Percentiles rank a stretch among this genome's conserved stretches.
Evolutionary conservation across 2,797 vertebrate genomes (phyloP).

Genomic region (Chaetophractus vellerosus): DNA sequence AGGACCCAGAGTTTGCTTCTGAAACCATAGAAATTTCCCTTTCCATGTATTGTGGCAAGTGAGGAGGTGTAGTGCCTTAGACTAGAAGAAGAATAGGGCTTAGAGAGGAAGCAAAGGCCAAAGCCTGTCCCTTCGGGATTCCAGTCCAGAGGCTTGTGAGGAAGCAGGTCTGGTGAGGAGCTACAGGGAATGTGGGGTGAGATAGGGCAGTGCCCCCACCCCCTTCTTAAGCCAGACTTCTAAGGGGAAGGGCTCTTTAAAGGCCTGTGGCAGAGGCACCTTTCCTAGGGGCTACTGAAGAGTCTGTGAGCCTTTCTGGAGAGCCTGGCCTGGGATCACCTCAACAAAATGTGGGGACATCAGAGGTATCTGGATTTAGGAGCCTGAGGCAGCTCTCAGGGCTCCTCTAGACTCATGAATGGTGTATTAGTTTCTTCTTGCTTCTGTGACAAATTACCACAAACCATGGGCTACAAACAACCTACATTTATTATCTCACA

Average conservation of each 20-base stretch:
- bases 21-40: too few relatives aligned
- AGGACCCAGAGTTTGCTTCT: too few relatives aligned
- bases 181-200: neutral
- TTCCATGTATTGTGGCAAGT: neutral
- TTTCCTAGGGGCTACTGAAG: neutral
- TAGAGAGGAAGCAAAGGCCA: neutral
- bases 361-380: neutral
- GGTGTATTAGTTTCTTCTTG: constrained; percentile 43
- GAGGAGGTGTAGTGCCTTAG: neutral
- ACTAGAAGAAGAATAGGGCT: neutral
- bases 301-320: neutral
- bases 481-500: neutral
- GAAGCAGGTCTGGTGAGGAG: neutral
- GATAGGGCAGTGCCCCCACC: neutral
- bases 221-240: neutral
- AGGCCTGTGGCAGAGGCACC: neutral
- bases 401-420: neutral
- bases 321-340: neutral
- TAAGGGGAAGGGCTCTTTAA: neutral
- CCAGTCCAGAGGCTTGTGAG: neutral
- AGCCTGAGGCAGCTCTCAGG: neutral
- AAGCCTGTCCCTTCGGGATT: neutral
- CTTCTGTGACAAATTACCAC: constrained; percentile 35
- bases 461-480: constrained; percentile 38
- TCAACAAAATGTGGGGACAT: neutral